Evolutionary conservation across 2,797 vertebrate genomes (phyloP).

Genomic region (Danionella dracula): DNA sequence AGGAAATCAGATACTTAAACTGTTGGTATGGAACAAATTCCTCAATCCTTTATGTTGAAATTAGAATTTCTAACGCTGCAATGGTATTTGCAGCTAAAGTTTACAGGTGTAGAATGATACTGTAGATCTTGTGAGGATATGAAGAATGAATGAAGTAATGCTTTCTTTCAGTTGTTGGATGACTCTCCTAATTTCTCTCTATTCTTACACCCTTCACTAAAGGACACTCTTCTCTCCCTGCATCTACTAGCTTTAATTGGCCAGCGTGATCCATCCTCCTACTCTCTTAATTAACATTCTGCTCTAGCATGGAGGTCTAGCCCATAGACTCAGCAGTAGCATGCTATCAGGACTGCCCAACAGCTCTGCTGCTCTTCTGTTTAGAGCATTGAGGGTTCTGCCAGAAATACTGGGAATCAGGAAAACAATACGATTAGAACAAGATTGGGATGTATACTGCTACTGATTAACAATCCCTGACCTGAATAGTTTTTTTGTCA

Average conservation of each 20-base stretch:
- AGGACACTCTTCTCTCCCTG: slow-evolving; percentile 36
- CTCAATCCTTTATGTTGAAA: too few species aligned
- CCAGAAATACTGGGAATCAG: slow-evolving; percentile 13
- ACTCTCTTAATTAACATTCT: slow-evolving; percentile 50
- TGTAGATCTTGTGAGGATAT: too few species aligned
- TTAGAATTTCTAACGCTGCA: too few species aligned
- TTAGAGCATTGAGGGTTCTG: slow-evolving; percentile 11
- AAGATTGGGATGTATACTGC: not conserved
- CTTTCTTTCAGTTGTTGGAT: too few species aligned
- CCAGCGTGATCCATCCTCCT: slow-evolving; percentile 38
- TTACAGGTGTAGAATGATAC: too few species aligned
- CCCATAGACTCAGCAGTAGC: slow-evolving; percentile 22
- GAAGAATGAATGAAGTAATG: too few species aligned
- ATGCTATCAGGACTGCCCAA: slow-evolving; percentile 39
- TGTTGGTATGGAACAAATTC: too few species aligned
- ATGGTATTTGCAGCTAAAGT: too few species aligned
- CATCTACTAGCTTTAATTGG: slow-evolving; percentile 45
- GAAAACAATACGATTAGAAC: slow-evolving; percentile 24
- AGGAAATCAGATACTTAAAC: too few species aligned
- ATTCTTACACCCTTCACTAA: slow-evolving; percentile 41
- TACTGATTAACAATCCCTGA: too few species aligned
- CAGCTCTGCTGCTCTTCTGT: slow-evolving; percentile 22
- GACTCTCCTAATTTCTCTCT: too few species aligned
- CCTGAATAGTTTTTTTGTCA: too few species aligned
- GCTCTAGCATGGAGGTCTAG: slow-evolving; percentile 34